phyloP scores from a whole-genome alignment of 2,113 vertebrate species.

The Mola mola region DNA sequence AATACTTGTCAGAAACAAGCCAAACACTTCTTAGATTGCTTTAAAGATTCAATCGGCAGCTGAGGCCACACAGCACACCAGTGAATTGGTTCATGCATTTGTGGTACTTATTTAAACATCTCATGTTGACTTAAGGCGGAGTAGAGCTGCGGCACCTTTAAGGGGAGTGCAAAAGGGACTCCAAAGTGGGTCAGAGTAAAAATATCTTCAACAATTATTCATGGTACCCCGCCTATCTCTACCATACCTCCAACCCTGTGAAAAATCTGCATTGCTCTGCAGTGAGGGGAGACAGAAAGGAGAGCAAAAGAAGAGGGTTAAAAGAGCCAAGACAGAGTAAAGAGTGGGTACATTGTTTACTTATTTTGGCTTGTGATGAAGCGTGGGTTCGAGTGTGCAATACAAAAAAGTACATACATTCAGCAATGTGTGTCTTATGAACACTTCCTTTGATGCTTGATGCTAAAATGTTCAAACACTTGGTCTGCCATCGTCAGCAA shows the following conservation, averaged over 20 bases:
- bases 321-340: conserved; percentile 25
- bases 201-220: conserved; percentile 86
- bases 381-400: conserved; percentile 63
- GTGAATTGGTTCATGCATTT: conserved; percentile 6
- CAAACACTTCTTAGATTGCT: no score
- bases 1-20: no score
- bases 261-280: conserved; percentile 78
- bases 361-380: conserved; percentile 71
- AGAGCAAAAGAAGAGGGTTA: conserved; percentile 34
- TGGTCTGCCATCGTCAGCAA: conserved; percentile 44
- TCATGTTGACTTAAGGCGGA: conserved; percentile 28
- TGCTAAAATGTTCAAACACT: conserved; percentile 47
- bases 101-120: conserved; percentile 17
- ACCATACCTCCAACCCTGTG: conserved; percentile 67
- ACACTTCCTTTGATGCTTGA: conserved; percentile 47
- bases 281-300: conserved; percentile 65
- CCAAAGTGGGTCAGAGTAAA: conserved; percentile 86
- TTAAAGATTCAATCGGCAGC: conserved; percentile 5
- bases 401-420: conserved; percentile 62
- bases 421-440: conserved; percentile 36
- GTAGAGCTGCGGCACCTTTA: conserved; percentile 77
- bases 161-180: conserved; percentile 71
- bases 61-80: conserved; percentile 6
- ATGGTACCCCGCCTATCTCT: conserved; percentile 77
- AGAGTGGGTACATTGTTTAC: conserved; percentile 50